Conservation (phyloP, 2,888 invertebrate genomes). For the Ceriagrion tenellum region DNA sequence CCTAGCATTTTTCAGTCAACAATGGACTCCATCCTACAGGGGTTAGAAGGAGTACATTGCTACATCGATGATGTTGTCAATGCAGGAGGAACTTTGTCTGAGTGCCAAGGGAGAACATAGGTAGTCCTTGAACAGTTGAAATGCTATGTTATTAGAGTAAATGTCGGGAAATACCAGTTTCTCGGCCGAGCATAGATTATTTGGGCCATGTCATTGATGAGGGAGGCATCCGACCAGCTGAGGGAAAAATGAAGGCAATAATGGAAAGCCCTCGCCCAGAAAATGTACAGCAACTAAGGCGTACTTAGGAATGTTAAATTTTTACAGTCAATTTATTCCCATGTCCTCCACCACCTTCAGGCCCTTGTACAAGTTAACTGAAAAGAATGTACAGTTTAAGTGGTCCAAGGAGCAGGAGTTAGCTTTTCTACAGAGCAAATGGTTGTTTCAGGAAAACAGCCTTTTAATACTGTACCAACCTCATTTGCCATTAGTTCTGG, state of each 20-base stretch:
- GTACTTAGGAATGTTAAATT: neutral
- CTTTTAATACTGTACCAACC: neutral
- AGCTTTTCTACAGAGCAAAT: too few relatives aligned
- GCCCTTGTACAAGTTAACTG: neutral
- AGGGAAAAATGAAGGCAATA: neutral
- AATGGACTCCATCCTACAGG: constrained; percentile 73
- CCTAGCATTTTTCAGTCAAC: constrained; percentile 74
- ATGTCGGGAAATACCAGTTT: neutral
- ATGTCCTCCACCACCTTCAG: too few relatives aligned
- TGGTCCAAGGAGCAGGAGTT: neutral
- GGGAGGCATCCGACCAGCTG: neutral
- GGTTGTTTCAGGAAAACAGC: too few relatives aligned
- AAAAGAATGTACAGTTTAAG: neutral
- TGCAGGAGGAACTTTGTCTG: neutral
- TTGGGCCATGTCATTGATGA: neutral
- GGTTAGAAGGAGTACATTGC: constrained; percentile 73
- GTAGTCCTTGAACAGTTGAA: neutral
- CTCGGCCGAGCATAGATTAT: neutral
- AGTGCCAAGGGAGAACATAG: neutral
- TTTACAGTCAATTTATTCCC: neutral
- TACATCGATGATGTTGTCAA: neutral
- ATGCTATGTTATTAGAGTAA: neutral
- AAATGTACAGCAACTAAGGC: neutral
- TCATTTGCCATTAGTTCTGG: neutral
- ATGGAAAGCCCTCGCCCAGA: neutral